Evolutionary conservation across 2,113 vertebrate species (phyloP), one percentile per base, ranked within the genome.

Genomic region (Garra rufa): DNA sequence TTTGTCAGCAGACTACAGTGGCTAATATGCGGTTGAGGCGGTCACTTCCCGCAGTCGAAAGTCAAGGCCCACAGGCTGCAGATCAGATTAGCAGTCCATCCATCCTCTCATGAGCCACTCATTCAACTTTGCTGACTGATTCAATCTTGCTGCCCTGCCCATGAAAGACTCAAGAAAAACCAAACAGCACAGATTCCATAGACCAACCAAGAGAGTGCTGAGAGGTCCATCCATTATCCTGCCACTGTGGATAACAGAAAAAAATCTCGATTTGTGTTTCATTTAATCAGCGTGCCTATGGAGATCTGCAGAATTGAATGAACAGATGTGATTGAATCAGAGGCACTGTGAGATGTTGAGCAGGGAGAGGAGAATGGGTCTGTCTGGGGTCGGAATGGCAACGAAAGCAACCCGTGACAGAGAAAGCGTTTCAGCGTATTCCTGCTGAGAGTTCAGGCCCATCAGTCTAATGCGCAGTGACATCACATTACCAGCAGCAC

Each of bases 381-480:
- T 85, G 41, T 73, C 34, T 44, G 2, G 78, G 81, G 75, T 71
- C 43, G 52, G 59, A 6, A 38, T 14, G 48, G 57, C 55, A 44
- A 26, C 24, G 46, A 88, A 48, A 83, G 84, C 73, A 70, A 57
- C 75, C 74, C 6, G 43, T 83, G 86, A 86, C 84, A 86, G 84
- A 59, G 84, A 85, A 70, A 87, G 85, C 63, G 26, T 85, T 81
- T 83, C 26, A 28, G 59, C 81, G 57, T 90, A 81, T 65, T 57
- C 82, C 50, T 14, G 84, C 55, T 48, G 70, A 80, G 87, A 88
- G 69, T 80, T 76, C 80, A 70, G 70, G 30, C 44, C 84, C 86
- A 86, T 93, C 92, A 92, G 83, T 85, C 85, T 92, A 93, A 94
- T 93, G 89, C 88, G 88, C 91, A 90, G 88, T 91, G 92, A 94